These are phyloP conservation scores for Chymomyza fuscimana DNA, from an alignment of 2,888 invertebrate genomes.

Conservation along the genomic window DNA sequence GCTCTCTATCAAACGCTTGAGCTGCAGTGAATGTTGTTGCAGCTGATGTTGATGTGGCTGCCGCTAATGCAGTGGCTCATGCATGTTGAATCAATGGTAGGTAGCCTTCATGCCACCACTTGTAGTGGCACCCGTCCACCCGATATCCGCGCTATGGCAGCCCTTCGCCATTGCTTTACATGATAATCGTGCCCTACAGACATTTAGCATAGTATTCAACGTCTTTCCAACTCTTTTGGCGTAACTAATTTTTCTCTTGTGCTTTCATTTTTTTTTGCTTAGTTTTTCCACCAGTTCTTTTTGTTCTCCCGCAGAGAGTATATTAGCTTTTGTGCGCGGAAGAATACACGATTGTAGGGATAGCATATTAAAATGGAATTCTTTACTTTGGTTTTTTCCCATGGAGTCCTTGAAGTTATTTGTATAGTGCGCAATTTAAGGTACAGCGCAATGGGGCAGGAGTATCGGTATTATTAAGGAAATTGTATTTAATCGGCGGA, in stretches of 20 bases:
- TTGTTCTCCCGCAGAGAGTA: slow-evolving; percentile 3
- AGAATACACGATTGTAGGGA: too few relatives aligned
- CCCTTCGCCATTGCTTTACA: slow-evolving; percentile 33
- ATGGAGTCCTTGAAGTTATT: too few relatives aligned
- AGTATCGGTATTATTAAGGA: too few relatives aligned
- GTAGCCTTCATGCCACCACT: neutral
- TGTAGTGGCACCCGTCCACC: neutral
- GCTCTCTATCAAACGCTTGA: neutral
- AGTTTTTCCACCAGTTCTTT: slow-evolving; percentile 15
- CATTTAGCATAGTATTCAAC: slow-evolving; percentile 63
- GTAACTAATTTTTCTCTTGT: slow-evolving; percentile 71
- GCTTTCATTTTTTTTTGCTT: slow-evolving; percentile 45
- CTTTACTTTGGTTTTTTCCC: too few relatives aligned
- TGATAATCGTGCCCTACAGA: slow-evolving; percentile 71
- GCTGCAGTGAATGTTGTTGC: neutral
- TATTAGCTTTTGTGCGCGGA: neutral
- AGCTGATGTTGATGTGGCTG: slow-evolving; percentile 21
- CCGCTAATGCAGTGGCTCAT: slow-evolving; percentile 40
- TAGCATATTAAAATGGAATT: too few relatives aligned
- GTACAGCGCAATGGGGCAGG: too few relatives aligned
- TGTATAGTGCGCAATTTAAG: too few relatives aligned
- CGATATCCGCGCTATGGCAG: slow-evolving; percentile 9
- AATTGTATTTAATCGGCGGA: too few relatives aligned
- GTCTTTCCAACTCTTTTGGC: slow-evolving; percentile 58
- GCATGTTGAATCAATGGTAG: slow-evolving; percentile 24